Conservation (phyloP, 1,140 invertebrate species). For the Pararge aegeria region DNA sequence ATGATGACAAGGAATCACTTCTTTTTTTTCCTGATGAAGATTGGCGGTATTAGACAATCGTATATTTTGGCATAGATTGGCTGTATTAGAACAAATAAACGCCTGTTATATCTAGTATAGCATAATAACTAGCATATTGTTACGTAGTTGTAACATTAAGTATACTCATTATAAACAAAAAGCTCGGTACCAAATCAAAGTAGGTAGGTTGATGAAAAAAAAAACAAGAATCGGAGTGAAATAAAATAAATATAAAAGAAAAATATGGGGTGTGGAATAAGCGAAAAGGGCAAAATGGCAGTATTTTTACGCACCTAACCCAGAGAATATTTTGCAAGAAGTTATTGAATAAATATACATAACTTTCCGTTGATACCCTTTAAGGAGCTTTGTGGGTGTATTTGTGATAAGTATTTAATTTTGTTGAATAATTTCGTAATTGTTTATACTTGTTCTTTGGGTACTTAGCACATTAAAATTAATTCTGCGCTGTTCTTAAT, state of each 20-base stretch:
- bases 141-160: too few relatives aligned
- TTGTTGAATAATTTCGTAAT: constrained; percentile 18
- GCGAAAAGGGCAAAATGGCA: constrained; percentile 50
- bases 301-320: constrained; percentile 51
- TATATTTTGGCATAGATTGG: too few relatives aligned
- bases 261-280: constrained; percentile 61
- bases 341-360: constrained; percentile 75
- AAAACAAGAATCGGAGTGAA: neutral
- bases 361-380: constrained; percentile 57
- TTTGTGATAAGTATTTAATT: constrained; percentile 31
- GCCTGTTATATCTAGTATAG: too few relatives aligned
- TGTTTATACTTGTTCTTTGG: neutral
- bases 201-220: neutral
- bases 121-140: too few relatives aligned
- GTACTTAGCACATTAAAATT: neutral
- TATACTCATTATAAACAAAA: too few relatives aligned
- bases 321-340: constrained; percentile 52
- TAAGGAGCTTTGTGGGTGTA: constrained; percentile 47
- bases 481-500: too few relatives aligned
- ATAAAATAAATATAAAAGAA: neutral
- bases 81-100: too few relatives aligned
- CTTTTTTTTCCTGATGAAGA: too few relatives aligned
- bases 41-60: too few relatives aligned
- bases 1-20: too few relatives aligned
- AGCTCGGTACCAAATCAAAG: neutral